Evolutionary conservation across 2,888 invertebrate species (phyloP).

Genomic region (Drosophila falleni): DNA sequence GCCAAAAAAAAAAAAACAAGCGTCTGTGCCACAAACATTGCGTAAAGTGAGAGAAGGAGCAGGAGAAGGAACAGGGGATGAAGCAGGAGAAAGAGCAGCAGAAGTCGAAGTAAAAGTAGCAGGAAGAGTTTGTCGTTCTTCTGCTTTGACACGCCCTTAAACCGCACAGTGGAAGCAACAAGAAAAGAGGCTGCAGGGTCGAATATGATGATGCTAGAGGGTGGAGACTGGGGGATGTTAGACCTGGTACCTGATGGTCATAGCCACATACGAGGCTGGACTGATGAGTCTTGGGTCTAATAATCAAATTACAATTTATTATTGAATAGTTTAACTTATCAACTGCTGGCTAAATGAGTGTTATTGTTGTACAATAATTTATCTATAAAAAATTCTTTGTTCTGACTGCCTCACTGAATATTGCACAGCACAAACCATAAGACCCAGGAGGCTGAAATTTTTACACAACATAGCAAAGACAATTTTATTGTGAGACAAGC

Average conservation of each 20-base stretch:
- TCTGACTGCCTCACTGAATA: too few relatives aligned
- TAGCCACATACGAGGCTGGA: constrained; percentile 7
- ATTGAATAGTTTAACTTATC: too few relatives aligned
- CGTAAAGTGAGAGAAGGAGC: not conserved
- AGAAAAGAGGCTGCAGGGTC: constrained; percentile 11
- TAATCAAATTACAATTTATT: too few relatives aligned
- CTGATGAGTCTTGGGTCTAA: not conserved
- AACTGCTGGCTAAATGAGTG: too few relatives aligned
- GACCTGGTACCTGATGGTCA: constrained; percentile 19
- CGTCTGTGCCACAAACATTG: constrained; percentile 41
- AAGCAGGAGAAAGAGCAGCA: not conserved
- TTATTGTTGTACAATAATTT: too few relatives aligned
- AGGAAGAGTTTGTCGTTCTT: constrained; percentile 37
- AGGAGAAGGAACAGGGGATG: not conserved
- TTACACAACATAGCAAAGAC: too few relatives aligned
- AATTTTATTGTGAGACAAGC: too few relatives aligned
- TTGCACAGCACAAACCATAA: too few relatives aligned
- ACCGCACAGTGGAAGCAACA: constrained; percentile 43
- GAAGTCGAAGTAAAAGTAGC: not conserved
- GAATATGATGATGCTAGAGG: not conserved
- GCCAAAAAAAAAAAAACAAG: constrained; percentile 56
- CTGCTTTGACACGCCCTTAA: constrained; percentile 68
- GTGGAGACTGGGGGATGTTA: not conserved
- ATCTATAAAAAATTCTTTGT: too few relatives aligned
- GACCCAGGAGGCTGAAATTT: too few relatives aligned